phyloP scores from a whole-genome alignment of 2,113 vertebrate species.

The Bubo blakistoni region DNA sequence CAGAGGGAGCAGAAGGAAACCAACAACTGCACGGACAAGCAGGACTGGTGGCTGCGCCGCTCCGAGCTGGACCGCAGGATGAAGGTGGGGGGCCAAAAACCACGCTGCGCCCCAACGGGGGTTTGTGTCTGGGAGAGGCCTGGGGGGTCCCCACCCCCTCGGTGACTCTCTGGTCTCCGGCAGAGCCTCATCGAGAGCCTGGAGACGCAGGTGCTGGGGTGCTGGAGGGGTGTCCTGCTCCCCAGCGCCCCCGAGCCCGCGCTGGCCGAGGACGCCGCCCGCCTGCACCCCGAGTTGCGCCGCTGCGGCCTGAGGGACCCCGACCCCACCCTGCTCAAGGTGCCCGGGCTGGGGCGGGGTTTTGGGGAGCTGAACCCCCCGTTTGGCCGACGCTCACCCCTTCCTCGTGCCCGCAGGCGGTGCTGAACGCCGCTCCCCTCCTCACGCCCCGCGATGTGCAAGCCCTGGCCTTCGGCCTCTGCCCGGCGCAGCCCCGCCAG shows the following conservation, averaged over 20 bases:
- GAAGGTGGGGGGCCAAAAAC: constrained; percentile 70
- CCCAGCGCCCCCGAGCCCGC: constrained; percentile 61
- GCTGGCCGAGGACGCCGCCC: constrained; percentile 61
- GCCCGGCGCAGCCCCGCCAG: constrained; percentile 38
- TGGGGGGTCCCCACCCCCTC: too few relatives aligned
- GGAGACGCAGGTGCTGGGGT: constrained; percentile 77
- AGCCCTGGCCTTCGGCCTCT: constrained; percentile 71
- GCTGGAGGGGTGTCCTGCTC: constrained; percentile 82
- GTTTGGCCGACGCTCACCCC: neutral
- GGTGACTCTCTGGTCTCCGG: neutral
- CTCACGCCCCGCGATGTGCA: constrained; percentile 72
- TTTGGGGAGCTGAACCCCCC: neutral
- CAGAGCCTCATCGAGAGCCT: constrained; percentile 81
- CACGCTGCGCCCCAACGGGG: neutral
- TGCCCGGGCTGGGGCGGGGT: neutral
- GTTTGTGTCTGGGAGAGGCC: too few relatives aligned
- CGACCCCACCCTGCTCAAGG: constrained; percentile 77
- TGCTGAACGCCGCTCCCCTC: constrained; percentile 73
- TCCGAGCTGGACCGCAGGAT: constrained; percentile 80
- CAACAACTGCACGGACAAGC: constrained; percentile 80
- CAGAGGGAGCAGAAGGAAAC: constrained; percentile 85
- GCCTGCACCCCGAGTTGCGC: constrained; percentile 58
- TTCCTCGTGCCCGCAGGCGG: constrained; percentile 36
- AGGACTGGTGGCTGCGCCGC: constrained; percentile 87
- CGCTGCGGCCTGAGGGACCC: constrained; percentile 65